These are phyloP conservation scores for Castor canadensis DNA, from an alignment of 2,113 vertebrate genomes.

Conservation along the genomic window DNA sequence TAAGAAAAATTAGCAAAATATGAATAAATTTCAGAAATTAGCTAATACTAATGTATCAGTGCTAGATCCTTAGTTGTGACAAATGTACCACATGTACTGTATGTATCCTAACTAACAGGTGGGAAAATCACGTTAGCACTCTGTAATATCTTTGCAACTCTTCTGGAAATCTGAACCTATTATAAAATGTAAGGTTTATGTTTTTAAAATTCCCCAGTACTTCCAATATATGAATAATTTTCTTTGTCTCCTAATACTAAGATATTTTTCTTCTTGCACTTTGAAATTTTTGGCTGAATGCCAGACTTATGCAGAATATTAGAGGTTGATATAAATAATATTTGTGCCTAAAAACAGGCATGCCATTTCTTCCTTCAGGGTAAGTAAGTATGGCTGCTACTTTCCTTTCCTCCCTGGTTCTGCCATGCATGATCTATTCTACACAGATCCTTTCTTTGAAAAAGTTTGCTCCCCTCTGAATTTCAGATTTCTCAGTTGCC, in stretches of 20 bases:
- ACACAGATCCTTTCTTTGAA: background rate
- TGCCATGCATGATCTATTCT: background rate
- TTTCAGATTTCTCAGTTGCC: background rate
- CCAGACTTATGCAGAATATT: background rate
- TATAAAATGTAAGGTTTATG: slow-evolving; percentile 18
- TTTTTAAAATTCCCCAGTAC: background rate
- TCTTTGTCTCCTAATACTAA: background rate
- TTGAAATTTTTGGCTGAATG: background rate
- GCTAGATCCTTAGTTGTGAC: background rate
- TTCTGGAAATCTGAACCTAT: background rate
- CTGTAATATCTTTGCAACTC: background rate
- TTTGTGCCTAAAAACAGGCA: background rate
- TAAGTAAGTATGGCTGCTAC: background rate
- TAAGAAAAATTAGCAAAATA: background rate
- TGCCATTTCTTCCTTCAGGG: background rate
- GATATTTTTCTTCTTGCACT: background rate
- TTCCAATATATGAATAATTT: background rate
- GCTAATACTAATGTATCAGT: background rate
- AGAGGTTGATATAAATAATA: background rate
- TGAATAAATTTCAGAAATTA: background rate
- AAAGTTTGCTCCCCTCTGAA: background rate
- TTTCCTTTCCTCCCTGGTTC: background rate
- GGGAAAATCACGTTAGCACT: background rate
- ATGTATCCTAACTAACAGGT: background rate
- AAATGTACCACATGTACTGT: background rate